A percentile compares a stretch with the other conserved stretches of the same genome.
Conservation (phyloP, 1,140 invertebrate genomes). For the Apis dorsata region DNA sequence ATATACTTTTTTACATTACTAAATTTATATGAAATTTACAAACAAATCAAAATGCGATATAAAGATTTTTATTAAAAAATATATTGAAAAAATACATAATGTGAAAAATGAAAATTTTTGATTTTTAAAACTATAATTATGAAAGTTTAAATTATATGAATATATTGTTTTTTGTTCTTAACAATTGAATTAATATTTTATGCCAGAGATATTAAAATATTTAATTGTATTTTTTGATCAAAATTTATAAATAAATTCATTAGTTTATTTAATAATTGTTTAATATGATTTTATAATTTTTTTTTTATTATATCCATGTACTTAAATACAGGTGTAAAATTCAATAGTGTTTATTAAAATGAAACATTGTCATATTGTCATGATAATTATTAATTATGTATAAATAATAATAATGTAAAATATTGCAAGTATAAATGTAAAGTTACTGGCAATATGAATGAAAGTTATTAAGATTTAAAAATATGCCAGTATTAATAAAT, state of each 20-base stretch:
- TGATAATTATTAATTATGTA: constrained; percentile 33
- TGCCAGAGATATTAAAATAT: constrained; percentile 15
- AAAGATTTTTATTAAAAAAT: neutral
- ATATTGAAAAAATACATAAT: neutral
- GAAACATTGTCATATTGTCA: constrained; percentile 31
- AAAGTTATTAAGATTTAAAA: constrained; percentile 24
- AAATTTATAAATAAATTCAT: constrained; percentile 17
- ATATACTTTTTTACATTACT: constrained; percentile 25
- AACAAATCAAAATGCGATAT: neutral
- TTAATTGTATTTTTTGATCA: constrained; percentile 31
- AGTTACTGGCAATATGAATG: constrained; percentile 28
- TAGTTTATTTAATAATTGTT: constrained; percentile 4
- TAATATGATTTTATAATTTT: constrained; percentile 7
- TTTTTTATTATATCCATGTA: constrained; percentile 7
- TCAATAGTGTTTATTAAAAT: constrained; percentile 25
- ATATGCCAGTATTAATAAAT: constrained; percentile 50
- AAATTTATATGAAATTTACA: constrained; percentile 7
- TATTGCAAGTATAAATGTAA: constrained; percentile 55
- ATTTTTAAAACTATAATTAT: constrained; percentile 14
- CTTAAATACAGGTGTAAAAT: constrained; percentile 17
- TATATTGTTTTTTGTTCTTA: constrained; percentile 8
- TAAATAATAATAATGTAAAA: constrained; percentile 47
- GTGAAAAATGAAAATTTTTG: neutral
- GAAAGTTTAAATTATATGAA: neutral
- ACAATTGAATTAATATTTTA: constrained; percentile 4